Evolutionary conservation across 2,888 invertebrate genomes (phyloP).

Genomic region (Gari tellinella): DNA sequence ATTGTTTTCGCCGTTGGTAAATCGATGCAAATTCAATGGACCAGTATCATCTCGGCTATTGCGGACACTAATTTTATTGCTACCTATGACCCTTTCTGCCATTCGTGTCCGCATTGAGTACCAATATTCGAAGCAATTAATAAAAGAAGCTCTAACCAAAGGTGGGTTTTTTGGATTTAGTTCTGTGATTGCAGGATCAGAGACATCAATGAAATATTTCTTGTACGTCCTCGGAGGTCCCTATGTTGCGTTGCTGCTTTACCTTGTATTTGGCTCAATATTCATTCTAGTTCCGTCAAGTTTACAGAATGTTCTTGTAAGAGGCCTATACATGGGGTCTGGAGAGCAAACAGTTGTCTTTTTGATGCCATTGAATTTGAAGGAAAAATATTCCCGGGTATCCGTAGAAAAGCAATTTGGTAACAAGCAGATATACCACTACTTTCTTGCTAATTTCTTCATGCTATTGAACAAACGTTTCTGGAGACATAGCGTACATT

Average conservation of each 20-base stretch:
- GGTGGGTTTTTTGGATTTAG: slow-evolving; percentile 39
- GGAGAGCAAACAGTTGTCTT: slow-evolving; percentile 5
- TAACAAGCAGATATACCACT: slow-evolving; percentile 25
- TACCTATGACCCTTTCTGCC: slow-evolving; percentile 19
- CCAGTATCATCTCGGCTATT: slow-evolving; percentile 14
- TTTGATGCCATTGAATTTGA: slow-evolving; percentile 1
- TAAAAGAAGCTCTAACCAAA: slow-evolving; percentile 32
- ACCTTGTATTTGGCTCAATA: slow-evolving; percentile 25
- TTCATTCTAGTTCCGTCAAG: slow-evolving; percentile 19
- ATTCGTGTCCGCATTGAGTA: slow-evolving; percentile 28
- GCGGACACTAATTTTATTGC: slow-evolving; percentile 10
- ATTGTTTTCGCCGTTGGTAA: slow-evolving; percentile 16
- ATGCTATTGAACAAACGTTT: slow-evolving; percentile 36
- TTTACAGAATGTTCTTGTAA: not conserved
- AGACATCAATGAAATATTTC: slow-evolving; percentile 13
- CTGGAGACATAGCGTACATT: slow-evolving; percentile 21
- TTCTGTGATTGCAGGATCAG: slow-evolving; percentile 32
- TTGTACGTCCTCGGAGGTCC: slow-evolving; percentile 28
- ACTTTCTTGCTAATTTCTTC: slow-evolving; percentile 32
- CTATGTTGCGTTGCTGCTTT: slow-evolving; percentile 20
- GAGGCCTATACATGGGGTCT: not conserved
- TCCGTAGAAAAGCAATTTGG: slow-evolving; percentile 13
- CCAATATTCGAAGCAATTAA: slow-evolving; percentile 6
- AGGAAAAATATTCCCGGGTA: slow-evolving; percentile 16
- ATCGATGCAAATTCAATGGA: slow-evolving; percentile 2